Conservation (phyloP, 2,888 invertebrate species). For the Machimus rusticus region DNA sequence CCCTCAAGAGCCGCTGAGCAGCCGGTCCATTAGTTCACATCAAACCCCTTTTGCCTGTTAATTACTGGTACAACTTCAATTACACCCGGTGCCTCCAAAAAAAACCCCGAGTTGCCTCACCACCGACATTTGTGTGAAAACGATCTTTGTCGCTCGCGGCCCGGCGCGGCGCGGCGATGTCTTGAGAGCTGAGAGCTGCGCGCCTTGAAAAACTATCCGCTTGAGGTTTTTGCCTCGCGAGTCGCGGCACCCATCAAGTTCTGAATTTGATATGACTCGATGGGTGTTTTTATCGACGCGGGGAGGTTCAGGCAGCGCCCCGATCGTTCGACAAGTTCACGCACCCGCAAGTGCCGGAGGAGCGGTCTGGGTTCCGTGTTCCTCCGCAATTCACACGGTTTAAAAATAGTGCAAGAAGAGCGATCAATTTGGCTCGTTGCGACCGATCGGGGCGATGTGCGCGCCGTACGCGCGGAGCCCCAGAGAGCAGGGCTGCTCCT, state of each 20-base stretch:
- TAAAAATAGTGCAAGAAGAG: conserved; percentile 18
- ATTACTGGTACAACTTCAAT: conserved; percentile 40
- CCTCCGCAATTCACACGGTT: conserved; percentile 44
- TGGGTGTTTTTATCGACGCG: not conserved
- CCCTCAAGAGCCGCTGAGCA: conserved; percentile 11
- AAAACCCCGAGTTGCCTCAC: not conserved
- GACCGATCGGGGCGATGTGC: not conserved
- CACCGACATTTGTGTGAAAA: not conserved
- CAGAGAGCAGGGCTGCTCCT: not conserved
- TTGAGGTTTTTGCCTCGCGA: not conserved
- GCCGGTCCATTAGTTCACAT: conserved; percentile 33
- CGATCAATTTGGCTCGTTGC: not conserved
- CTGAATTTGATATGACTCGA: conserved; percentile 1
- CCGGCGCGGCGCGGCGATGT: no score
- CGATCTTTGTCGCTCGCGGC: not conserved
- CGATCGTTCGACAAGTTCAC: not conserved
- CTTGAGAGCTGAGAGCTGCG: not conserved
- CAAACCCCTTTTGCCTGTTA: conserved; percentile 24
- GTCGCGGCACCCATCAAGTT: conserved; percentile 17
- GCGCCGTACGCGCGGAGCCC: not conserved
- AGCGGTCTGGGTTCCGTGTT: conserved; percentile 31
- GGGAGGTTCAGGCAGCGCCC: not conserved
- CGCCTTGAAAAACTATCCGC: not conserved
- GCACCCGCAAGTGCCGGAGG: not conserved
- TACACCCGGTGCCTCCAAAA: conserved; percentile 30